A percentile compares a stretch with the other conserved stretches of the same genome.
Evolutionary conservation across 2,888 invertebrate species (phyloP).

Genomic region (Drosophila setosimentum): DNA sequence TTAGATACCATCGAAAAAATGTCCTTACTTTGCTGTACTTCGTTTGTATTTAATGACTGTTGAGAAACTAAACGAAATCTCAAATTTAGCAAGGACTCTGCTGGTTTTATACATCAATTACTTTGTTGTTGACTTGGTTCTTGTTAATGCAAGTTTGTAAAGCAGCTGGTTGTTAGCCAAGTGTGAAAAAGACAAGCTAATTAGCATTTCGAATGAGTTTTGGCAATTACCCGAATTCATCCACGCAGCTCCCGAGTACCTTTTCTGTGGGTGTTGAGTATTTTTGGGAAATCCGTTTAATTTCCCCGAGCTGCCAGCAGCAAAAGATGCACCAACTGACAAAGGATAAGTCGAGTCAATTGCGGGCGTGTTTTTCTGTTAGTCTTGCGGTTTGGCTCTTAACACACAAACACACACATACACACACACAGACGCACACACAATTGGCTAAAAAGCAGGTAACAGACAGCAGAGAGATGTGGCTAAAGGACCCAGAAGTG

Average conservation of each 20-base stretch:
- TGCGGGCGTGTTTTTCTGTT: slow-evolving; percentile 68
- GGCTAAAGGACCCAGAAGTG: slow-evolving; percentile 39
- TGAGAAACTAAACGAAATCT: not conserved
- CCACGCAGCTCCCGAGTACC: slow-evolving; percentile 6
- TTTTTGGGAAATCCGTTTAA: slow-evolving; percentile 70
- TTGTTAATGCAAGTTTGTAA: slow-evolving; percentile 2
- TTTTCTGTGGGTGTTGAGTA: slow-evolving; percentile 23
- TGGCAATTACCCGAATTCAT: slow-evolving; percentile 1
- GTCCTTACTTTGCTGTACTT: not conserved
- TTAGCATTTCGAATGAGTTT: slow-evolving; percentile 49
- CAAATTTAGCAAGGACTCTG: not conserved
- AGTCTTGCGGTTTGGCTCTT: slow-evolving; percentile 62
- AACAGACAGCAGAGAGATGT: slow-evolving; percentile 15
- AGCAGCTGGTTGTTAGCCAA: slow-evolving; percentile 16
- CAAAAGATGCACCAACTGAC: slow-evolving; percentile 44
- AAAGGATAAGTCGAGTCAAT: slow-evolving; percentile 65
- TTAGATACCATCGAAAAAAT: not conserved
- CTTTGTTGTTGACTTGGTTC: slow-evolving; percentile 1
- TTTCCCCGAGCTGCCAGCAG: slow-evolving; percentile 52
- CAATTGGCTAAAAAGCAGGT: slow-evolving; percentile 47
- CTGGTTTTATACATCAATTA: slow-evolving; percentile 2
- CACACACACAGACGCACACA: slow-evolving; percentile 21
- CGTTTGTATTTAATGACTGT: not conserved
- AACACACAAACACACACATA: not conserved
- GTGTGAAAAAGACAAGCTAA: slow-evolving; percentile 48